A percentile compares a stretch with the other conserved stretches of the same genome.
These are phyloP conservation scores for Loriculus beryllinus DNA, from an alignment of 2,797 vertebrate species.

Conservation along the genomic window DNA sequence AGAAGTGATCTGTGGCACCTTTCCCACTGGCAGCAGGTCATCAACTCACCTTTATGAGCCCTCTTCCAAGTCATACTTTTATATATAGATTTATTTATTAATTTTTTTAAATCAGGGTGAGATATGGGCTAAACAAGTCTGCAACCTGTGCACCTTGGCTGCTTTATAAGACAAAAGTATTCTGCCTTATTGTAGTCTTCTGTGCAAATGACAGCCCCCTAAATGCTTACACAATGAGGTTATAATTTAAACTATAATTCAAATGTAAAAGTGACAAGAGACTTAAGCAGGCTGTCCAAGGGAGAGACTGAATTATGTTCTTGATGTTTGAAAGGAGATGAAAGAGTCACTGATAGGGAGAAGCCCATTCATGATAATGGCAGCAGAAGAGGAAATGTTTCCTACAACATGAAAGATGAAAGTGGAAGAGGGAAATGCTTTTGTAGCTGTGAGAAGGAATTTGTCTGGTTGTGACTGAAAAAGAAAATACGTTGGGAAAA, in stretches of 20 bases:
- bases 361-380: background rate
- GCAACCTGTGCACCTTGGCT: background rate
- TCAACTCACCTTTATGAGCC: background rate
- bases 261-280: background rate
- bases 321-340: constrained; percentile 49
- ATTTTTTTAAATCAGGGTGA: background rate
- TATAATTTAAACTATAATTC: constrained; percentile 21
- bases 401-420: constrained; percentile 1
- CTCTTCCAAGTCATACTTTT: background rate
- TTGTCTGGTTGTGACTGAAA: background rate
- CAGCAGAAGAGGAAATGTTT: constrained; percentile 47
- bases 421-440: background rate
- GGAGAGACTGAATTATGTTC: constrained; percentile 7
- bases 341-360: constrained; percentile 19
- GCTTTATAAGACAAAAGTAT: background rate
- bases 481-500: constrained; percentile 10
- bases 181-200: constrained; percentile 1
- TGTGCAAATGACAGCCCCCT: background rate
- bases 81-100: background rate
- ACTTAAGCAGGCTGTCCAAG: background rate
- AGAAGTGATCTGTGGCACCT: background rate
- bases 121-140: background rate
- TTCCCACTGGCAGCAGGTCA: background rate
- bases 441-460: background rate
- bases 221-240: constrained; percentile 8